Percentiles rank a stretch among this genome's conserved stretches.
phyloP scores from a whole-genome alignment of 2,113 vertebrate species.

The Arizona elegans region DNA sequence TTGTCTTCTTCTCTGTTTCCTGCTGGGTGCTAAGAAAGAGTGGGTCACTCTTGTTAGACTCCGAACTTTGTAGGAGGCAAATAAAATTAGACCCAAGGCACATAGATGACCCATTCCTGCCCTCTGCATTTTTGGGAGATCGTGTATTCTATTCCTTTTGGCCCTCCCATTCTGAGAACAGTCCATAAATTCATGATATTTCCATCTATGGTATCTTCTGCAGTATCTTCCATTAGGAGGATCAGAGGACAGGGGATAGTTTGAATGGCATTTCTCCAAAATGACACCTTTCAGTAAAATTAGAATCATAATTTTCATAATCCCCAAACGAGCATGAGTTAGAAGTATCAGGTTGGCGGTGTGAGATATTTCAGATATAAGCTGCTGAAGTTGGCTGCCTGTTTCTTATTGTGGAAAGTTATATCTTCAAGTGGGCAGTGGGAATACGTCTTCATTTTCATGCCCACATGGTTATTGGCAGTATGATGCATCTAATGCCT shows the following conservation, averaged over 20 bases:
- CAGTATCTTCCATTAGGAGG: neutral
- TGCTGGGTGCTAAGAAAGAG: neutral
- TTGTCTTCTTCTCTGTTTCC: neutral
- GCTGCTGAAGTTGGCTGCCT: neutral
- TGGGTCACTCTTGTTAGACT: neutral
- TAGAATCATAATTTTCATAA: neutral
- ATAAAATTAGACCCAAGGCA: neutral
- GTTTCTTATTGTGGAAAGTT: neutral
- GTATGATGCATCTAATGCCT: neutral
- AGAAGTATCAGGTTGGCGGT: neutral
- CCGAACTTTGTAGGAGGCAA: neutral
- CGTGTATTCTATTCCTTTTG: neutral
- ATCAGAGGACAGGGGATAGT: neutral
- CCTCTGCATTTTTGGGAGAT: neutral
- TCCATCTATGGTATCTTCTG: neutral
- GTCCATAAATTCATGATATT: neutral
- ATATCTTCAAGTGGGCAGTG: neutral
- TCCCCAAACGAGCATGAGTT: neutral
- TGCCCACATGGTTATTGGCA: neutral
- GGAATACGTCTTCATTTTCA: neutral
- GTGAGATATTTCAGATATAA: neutral
- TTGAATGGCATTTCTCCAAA: neutral
- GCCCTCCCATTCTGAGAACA: neutral
- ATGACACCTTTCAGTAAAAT: neutral
- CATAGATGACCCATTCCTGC: neutral